Conservation (phyloP, 2,888 invertebrate species). For the Notocelia uddmanniana region DNA sequence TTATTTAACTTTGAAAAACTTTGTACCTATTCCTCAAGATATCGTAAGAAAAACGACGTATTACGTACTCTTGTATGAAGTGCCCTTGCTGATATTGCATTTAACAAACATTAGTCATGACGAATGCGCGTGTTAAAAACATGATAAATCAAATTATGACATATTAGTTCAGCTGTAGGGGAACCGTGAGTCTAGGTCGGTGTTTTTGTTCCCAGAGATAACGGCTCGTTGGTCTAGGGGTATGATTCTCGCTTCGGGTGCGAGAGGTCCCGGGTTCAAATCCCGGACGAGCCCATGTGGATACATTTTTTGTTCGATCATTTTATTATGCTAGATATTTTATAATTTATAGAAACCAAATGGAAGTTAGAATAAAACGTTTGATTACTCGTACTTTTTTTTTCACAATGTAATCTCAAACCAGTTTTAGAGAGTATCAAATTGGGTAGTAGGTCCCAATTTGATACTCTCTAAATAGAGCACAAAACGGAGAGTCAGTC, state of each 20-base stretch:
- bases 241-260: conserved; percentile 87
- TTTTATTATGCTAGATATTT: not conserved
- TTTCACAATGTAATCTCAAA: no score
- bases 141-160: conserved; percentile 30
- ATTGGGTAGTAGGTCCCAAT: no score
- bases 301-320: not conserved
- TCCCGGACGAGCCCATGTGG: conserved; percentile 83
- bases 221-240: conserved; percentile 87
- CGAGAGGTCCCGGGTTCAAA: conserved; percentile 87
- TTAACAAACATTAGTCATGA: conserved; percentile 11
- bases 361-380: no score
- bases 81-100: not conserved
- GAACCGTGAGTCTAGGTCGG: conserved; percentile 14
- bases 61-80: not conserved
- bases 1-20: no score
- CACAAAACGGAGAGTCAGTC: no score
- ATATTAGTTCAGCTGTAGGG: conserved; percentile 20
- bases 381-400: no score
- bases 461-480: no score
- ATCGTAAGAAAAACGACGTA: no score
- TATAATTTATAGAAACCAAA: no score
- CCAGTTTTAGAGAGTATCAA: no score
- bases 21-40: no score
- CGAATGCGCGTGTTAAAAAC: conserved; percentile 4
- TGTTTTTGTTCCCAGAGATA: conserved; percentile 6